Conservation (phyloP, 2,888 invertebrate genomes). For the Diplolepis rosae region DNA sequence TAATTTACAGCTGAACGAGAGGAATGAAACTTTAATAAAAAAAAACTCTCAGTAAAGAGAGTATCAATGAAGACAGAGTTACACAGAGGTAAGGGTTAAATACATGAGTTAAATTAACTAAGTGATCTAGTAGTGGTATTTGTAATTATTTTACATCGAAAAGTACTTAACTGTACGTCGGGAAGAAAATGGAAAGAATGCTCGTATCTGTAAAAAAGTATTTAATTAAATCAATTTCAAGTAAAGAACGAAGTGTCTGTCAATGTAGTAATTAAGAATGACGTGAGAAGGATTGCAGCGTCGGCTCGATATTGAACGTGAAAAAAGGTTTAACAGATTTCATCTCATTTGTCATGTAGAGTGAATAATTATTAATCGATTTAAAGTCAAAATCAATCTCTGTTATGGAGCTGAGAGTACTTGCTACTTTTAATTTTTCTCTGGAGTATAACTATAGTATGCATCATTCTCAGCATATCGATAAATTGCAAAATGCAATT, state of each 20-base stretch:
- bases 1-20: not conserved
- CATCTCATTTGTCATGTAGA: too few relatives aligned
- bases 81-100: not conserved
- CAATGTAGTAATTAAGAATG: constrained; percentile 22
- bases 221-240: constrained; percentile 21
- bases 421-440: too few relatives aligned
- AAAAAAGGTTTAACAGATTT: constrained; percentile 8
- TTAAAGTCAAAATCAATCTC: too few relatives aligned
- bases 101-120: not conserved
- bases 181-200: not conserved
- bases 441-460: not conserved
- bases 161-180: not conserved
- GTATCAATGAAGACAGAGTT: not conserved
- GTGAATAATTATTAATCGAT: too few relatives aligned
- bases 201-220: constrained; percentile 13
- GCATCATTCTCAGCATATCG: not conserved
- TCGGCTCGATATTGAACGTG: constrained; percentile 11
- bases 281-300: not conserved
- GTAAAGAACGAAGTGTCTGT: constrained; percentile 12
- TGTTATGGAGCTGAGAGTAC: too few relatives aligned
- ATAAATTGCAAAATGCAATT: not conserved
- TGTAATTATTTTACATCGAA: constrained; percentile 9
- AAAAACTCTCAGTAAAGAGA: not conserved
- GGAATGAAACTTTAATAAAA: not conserved
- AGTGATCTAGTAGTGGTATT: not conserved